phyloP scores from a whole-genome alignment of 2,797 vertebrate species.

The Platyrinchus mystaceus region DNA sequence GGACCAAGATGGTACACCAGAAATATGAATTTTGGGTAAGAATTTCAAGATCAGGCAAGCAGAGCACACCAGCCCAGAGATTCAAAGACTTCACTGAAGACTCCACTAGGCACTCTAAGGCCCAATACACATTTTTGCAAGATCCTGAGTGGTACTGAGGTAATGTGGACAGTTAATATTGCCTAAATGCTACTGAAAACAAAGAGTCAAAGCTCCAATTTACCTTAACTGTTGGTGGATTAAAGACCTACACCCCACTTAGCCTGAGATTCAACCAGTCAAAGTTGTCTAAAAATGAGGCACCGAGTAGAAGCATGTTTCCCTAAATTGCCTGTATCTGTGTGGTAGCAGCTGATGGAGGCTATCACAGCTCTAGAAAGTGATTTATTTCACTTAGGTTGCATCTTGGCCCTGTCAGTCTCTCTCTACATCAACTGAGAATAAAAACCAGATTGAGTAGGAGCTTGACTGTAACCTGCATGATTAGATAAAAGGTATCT shows the following conservation, averaged over 20 bases:
- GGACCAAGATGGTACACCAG: fast-evolving
- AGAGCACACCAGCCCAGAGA: neutral
- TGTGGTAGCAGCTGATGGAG: neutral
- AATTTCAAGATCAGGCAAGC: neutral
- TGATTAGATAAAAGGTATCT: neutral
- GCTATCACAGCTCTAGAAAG: neutral
- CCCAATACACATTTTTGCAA: neutral
- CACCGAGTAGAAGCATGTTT: neutral
- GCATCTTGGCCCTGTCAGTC: neutral
- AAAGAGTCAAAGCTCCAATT: neutral
- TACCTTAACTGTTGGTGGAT: neutral
- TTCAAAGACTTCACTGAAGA: neutral
- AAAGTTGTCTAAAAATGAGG: neutral
- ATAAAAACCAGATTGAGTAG: neutral
- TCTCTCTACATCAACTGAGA: neutral
- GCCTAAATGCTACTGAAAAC: neutral
- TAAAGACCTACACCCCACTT: neutral
- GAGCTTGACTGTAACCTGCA: neutral
- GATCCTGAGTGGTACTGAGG: neutral
- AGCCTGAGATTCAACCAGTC: neutral
- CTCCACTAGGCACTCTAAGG: neutral
- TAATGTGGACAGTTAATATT: neutral
- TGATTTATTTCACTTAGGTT: neutral
- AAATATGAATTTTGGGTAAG: neutral
- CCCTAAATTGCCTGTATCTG: neutral